phyloP scores from a whole-genome alignment of 2,888 invertebrate species.

The Dolichopus griseipennis region DNA sequence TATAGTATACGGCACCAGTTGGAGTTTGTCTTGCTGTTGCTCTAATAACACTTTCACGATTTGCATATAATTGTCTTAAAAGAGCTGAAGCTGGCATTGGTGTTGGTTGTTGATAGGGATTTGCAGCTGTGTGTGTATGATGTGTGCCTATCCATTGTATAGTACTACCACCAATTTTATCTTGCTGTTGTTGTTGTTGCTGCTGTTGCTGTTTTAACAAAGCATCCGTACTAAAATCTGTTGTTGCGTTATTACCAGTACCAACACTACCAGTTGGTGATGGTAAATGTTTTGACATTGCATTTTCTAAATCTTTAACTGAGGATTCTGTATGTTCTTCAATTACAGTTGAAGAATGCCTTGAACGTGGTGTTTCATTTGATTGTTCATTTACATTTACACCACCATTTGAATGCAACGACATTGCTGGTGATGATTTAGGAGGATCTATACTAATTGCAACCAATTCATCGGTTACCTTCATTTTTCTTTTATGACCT shows the following conservation, averaged over 20 bases:
- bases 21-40: constrained; percentile 58
- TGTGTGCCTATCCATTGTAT: constrained; percentile 87
- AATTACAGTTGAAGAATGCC: constrained; percentile 39
- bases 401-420: constrained; percentile 36
- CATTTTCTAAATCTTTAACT: constrained; percentile 81
- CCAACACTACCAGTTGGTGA: constrained; percentile 37
- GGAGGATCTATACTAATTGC: constrained; percentile 43
- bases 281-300: constrained; percentile 91
- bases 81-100: constrained; percentile 81
- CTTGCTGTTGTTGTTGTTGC: constrained; percentile 49
- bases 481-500: constrained; percentile 54
- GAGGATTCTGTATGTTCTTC: constrained; percentile 41
- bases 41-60: constrained; percentile 88
- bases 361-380: constrained; percentile 39
- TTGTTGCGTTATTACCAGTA: constrained; percentile 50
- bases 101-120: constrained; percentile 48
- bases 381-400: not conserved
- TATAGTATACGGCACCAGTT: constrained; percentile 40
- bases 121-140: constrained; percentile 36
- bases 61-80: constrained; percentile 81
- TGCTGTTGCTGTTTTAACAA: constrained; percentile 56
- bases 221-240: constrained; percentile 81
- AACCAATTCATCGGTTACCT: constrained; percentile 43
- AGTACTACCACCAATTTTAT: constrained; percentile 50
- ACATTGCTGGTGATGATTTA: constrained; percentile 32